phyloP scores from a whole-genome alignment of 1,140 invertebrate species.

The Rhopalosiphum maidis region DNA sequence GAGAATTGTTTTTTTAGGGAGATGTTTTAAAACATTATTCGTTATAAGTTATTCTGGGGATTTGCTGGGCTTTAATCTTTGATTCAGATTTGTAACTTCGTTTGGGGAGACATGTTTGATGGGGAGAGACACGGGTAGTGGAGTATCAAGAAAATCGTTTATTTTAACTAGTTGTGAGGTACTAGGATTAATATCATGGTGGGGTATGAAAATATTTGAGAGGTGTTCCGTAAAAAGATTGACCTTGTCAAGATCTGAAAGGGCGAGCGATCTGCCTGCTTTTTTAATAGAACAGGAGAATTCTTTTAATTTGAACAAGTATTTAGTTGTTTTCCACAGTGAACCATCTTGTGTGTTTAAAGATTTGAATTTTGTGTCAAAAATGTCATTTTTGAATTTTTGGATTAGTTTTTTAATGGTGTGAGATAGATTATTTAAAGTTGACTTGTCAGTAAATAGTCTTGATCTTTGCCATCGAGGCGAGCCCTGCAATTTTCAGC shows the following conservation, averaged over 20 bases:
- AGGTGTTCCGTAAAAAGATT: neutral
- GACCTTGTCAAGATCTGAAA: neutral
- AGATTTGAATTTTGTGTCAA: neutral
- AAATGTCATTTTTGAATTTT: neutral
- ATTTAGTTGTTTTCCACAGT: neutral
- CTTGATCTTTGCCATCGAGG: neutral
- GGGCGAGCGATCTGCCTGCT: neutral
- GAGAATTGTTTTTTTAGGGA: conserved; percentile 32
- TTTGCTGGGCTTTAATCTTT: neutral
- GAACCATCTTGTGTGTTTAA: neutral
- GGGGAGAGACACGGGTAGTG: neutral
- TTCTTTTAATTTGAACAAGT: neutral
- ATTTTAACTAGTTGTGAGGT: neutral
- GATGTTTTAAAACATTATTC: conserved; percentile 4
- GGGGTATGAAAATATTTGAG: neutral
- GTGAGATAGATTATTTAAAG: neutral
- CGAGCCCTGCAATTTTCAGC: neutral
- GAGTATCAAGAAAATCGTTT: neutral
- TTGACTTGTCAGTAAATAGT: neutral
- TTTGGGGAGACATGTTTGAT: neutral
- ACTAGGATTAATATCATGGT: neutral
- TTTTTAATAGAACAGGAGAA: neutral
- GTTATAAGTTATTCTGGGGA: neutral
- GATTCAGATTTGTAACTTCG: neutral
- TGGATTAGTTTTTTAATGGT: neutral